Evolutionary conservation across 2,888 invertebrate genomes (phyloP), one percentile per base, ranked within the genome.

Genomic region (Mythimna loreyi): DNA sequence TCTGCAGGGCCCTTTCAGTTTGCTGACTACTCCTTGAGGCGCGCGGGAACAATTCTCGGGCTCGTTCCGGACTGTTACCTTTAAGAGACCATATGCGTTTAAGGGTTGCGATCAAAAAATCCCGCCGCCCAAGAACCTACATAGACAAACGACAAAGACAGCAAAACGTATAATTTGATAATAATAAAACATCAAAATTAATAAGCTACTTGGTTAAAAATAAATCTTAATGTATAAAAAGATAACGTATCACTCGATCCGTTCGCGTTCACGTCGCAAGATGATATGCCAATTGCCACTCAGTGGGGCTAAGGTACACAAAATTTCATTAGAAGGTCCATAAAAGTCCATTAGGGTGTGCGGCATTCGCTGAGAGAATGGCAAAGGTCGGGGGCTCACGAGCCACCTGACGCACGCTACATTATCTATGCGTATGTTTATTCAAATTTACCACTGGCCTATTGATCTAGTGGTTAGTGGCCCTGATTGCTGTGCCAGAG

Each of bases 261-360:
- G 71, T 76, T 69, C 67, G 70, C 67, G 59, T 80, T 73, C 62
- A 63, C 67, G 62, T 66, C 65, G 76, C 71, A 84, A 84, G 73
- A 80, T 84, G 87, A 87, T 86, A 89, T 85, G 85, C 83, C 87
- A 86, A 90, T 89, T 87, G 87, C 83, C 87, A 87, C 89, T 91
- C 87, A 85, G 84, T 85, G 80, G 74, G 86, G 78, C 79, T 77
- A 73, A 80, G 86, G 85, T 84, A 89, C 83, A 88, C 89, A 90
- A 88, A 90, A 91, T 90, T 89, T 90, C 88, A 90, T 92, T 90
- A 92, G 80, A 85, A 86, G 86, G 86, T 82, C 87, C 88, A 90
- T 89, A 91, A 90, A 91, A 91, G 89, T 89, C 92, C 91, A 92
- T 92, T 92, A 92, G 88, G 81, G 77, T 64, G 79, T 80, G 85